Conservation (phyloP, 2,888 invertebrate species). For the Augiades crinisus region DNA sequence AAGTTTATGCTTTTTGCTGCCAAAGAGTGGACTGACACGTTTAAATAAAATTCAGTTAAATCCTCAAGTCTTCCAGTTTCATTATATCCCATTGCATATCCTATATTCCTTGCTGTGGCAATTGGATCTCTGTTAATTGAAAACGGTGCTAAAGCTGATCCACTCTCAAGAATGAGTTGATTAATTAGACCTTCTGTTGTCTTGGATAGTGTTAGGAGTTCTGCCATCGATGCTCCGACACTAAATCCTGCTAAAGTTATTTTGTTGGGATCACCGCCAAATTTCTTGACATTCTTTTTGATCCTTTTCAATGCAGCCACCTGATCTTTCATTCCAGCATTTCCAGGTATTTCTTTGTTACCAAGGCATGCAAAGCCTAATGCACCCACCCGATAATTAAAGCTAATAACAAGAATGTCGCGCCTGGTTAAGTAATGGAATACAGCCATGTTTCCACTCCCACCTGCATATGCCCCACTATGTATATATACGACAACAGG, state of each 20-base stretch:
- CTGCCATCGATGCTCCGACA: conserved; percentile 84
- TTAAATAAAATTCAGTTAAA: conserved; percentile 62
- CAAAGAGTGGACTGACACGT: conserved; percentile 45
- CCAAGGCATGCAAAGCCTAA: conserved; percentile 86
- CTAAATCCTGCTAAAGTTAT: conserved; percentile 92
- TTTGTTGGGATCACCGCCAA: conserved; percentile 90
- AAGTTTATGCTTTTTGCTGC: conserved; percentile 58
- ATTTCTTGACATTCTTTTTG: conserved; percentile 86
- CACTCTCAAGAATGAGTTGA: conserved; percentile 67
- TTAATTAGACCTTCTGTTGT: conserved; percentile 57
- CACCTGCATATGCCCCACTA: conserved; percentile 66
- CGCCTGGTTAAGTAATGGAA: conserved; percentile 84
- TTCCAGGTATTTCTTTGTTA: conserved; percentile 86
- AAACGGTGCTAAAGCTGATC: conserved; percentile 63
- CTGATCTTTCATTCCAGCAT: conserved; percentile 93
- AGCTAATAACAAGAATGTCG: conserved; percentile 84
- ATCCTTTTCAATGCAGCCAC: conserved; percentile 89
- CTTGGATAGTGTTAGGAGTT: conserved; percentile 57
- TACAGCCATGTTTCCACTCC: conserved; percentile 62
- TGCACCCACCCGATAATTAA: conserved; percentile 87
- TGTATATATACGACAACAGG: conserved; percentile 69
- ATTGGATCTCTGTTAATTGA: conserved; percentile 64
- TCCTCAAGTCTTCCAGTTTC: conserved; percentile 56
- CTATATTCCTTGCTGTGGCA: conserved; percentile 62
- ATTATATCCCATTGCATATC: conserved; percentile 60